Percentiles rank a stretch among this genome's conserved stretches.
Evolutionary conservation across 2,888 invertebrate species (phyloP).

Genomic region (Eumerus sabulonum): DNA sequence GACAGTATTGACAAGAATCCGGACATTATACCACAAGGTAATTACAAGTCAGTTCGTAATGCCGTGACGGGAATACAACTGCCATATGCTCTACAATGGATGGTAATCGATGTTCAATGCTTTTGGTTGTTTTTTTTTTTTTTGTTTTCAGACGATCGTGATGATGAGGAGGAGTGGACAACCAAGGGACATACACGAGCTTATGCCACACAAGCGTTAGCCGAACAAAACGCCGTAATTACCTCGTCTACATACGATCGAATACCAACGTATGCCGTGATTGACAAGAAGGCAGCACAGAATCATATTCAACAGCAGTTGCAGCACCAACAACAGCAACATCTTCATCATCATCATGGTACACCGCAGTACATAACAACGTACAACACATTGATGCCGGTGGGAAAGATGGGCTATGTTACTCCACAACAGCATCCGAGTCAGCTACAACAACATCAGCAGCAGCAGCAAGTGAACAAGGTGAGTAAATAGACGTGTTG

Average conservation of each 20-base stretch:
- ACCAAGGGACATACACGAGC: conserved; percentile 77
- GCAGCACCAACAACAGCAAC: conserved; percentile 70
- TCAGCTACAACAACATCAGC: conserved; percentile 73
- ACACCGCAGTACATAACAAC: conserved; percentile 75
- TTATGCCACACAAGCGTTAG: conserved; percentile 78
- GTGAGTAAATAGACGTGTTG: conserved; percentile 68
- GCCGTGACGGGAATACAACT: conserved; percentile 3
- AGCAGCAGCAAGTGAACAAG: conserved; percentile 74
- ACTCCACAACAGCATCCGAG: conserved; percentile 71
- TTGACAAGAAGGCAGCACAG: conserved; percentile 75
- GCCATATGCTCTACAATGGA: not conserved
- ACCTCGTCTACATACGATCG: conserved; percentile 77
- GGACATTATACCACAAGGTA: conserved; percentile 79
- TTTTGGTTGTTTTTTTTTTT: too few relatives aligned
- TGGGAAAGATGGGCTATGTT: conserved; percentile 77
- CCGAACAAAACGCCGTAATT: conserved; percentile 78
- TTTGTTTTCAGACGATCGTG: conserved; percentile 77
- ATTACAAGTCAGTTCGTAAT: conserved; percentile 57
- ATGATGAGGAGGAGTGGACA: conserved; percentile 79
- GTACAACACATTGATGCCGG: conserved; percentile 78
- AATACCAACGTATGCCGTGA: conserved; percentile 77
- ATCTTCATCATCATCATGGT: conserved; percentile 72
- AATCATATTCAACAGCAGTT: conserved; percentile 71
- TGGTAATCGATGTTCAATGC: conserved; percentile 39
- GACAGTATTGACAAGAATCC: conserved; percentile 79